Conservation (phyloP, 2,797 vertebrate species). For the Eulemur coronatus region DNA sequence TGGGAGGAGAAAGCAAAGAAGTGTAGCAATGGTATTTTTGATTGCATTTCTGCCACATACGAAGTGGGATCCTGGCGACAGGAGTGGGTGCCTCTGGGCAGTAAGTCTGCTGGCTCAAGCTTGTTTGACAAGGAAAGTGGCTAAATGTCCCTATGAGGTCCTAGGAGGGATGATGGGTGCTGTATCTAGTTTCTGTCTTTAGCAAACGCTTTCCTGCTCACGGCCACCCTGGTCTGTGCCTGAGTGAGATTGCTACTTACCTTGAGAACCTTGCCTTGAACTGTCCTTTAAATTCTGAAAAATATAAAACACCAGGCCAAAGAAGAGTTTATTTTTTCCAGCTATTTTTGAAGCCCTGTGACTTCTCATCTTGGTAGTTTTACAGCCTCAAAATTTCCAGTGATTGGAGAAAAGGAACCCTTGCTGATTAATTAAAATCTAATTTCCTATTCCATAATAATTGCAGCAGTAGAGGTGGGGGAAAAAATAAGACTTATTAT, state of each 20-base stretch:
- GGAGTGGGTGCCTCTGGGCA: neutral
- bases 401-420: constrained; percentile 63
- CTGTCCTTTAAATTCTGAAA: neutral
- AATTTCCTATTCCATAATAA: constrained; percentile 83
- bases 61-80: neutral
- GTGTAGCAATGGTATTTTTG: neutral
- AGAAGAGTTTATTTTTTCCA: neutral
- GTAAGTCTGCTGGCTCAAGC: neutral
- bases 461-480: constrained; percentile 70
- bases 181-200: neutral
- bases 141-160: neutral
- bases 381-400: constrained; percentile 39
- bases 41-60: constrained; percentile 24
- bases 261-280: neutral
- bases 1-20: constrained; percentile 10
- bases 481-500: constrained; percentile 78
- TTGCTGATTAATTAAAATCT: constrained; percentile 85
- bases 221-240: neutral
- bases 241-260: neutral
- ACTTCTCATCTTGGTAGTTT: constrained; percentile 47
- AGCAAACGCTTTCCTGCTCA: neutral
- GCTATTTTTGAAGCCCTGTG: constrained; percentile 14
- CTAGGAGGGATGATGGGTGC: neutral
- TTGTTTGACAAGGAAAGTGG: neutral
- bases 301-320: neutral